These are phyloP conservation scores for Gadopsis marmoratus DNA, from an alignment of 2,797 vertebrate species.

Conservation along the genomic window DNA sequence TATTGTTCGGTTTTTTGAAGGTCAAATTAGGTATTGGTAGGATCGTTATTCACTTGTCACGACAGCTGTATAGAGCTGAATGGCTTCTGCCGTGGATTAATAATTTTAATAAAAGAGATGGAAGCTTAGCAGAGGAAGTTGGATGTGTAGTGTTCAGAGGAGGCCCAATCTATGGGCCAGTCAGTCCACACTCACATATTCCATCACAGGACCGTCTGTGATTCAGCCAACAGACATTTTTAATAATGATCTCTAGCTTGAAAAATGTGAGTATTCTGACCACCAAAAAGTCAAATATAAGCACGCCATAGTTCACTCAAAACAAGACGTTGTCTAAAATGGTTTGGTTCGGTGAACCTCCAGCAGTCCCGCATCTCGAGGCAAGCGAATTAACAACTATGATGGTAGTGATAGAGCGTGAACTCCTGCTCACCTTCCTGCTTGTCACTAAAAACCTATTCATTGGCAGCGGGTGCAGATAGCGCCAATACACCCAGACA, in stretches of 20 bases:
- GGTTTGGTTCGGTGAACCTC: constrained; percentile 44
- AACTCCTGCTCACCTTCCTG: constrained; percentile 83
- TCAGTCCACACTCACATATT: neutral
- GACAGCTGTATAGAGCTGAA: constrained; percentile 2
- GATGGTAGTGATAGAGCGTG: constrained; percentile 69
- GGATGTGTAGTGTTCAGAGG: neutral
- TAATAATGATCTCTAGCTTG: constrained; percentile 2
- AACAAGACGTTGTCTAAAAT: constrained; percentile 35
- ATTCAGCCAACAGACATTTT: constrained; percentile 2
- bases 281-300: constrained; percentile 24
- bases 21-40: constrained; percentile 10
- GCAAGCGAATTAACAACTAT: constrained; percentile 51
- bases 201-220: neutral
- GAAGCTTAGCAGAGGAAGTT: neutral
- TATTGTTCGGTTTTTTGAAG: constrained; percentile 18
- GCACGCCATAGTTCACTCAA: constrained; percentile 7
- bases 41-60: constrained; percentile 15
- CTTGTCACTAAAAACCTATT: constrained; percentile 81
- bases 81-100: neutral
- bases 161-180: neutral
- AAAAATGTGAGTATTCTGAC: constrained; percentile 30
- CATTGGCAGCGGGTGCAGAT: constrained; percentile 74
- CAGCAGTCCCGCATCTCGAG: constrained; percentile 32
- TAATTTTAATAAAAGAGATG: neutral
- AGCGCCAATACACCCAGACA: constrained; percentile 21